phyloP scores from a whole-genome alignment of 2,113 vertebrate genomes.

The Tympanuchus pallidicinctus region DNA sequence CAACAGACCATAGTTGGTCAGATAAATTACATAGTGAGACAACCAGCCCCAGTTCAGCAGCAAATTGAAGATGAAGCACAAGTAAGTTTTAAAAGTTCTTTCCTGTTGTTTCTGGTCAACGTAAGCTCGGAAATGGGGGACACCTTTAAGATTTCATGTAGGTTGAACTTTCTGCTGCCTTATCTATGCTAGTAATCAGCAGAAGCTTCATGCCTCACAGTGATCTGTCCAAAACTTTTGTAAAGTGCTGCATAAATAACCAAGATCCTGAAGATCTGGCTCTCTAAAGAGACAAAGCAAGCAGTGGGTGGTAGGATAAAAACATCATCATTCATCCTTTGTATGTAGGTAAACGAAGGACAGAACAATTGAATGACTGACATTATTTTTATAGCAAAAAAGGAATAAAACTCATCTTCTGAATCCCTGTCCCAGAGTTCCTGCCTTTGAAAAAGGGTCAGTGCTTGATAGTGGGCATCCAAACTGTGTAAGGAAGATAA shows the following conservation, averaged over 20 bases:
- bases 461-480: neutral
- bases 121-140: neutral
- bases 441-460: neutral
- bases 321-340: neutral
- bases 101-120: neutral
- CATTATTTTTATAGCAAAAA: neutral
- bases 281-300: neutral
- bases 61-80: slow-evolving; percentile 76
- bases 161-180: neutral
- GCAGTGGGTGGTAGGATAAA: neutral
- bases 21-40: slow-evolving; percentile 83
- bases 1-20: slow-evolving; percentile 81
- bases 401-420: neutral
- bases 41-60: slow-evolving; percentile 74
- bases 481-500: neutral
- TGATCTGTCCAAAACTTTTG: neutral
- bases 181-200: neutral
- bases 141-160: neutral
- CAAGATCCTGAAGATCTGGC: neutral
- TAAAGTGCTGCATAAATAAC: neutral
- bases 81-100: slow-evolving; percentile 48
- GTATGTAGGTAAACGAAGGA: neutral
- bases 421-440: neutral
- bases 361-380: neutral
- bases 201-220: neutral